Evolutionary conservation across 1,140 invertebrate genomes (phyloP), one percentile per base, ranked within the genome.

Genomic region (Vollenhovia emeryi): DNA sequence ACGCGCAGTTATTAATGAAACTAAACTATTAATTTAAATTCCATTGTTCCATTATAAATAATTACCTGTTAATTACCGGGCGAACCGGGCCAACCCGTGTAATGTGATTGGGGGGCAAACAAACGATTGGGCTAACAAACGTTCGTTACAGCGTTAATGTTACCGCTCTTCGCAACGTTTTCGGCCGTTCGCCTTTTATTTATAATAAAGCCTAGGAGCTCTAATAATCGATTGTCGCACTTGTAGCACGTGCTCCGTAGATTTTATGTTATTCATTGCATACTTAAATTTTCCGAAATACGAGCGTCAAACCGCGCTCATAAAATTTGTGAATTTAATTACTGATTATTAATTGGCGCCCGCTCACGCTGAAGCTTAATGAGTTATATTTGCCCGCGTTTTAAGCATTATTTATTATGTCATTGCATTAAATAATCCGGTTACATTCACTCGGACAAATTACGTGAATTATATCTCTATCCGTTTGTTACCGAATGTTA

Each of bases 11-110:
- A 94, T 95, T 94, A 94, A 95, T 94, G 94, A 94, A 93, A 94
- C 93, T 94, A 94, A 95, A 95, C 94, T 95, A 95, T 95, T 95
- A 94, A 95, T 95, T 94, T 93, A 94, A 94, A 94, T 94, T 94
- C 94, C 94, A 94, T 95, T 94, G 93, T 94, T 94, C 91, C 92
- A 94, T 94, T 95, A 94, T 93, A 94, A 95, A 94, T 95, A 94
- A 95, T 95, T 94, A 95, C 91, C 94, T 92, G 91, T 93, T 95
- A 94, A 94, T 95, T 94, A 93, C 91, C 84, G 86, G 87, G 87
- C 84, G 73, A 88, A 85, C 74, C 84, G 64, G 75, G 79, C 75
- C 71, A 66, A 52, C 74, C 48, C 48, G 55, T 90, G 86, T 90
- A 90, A 90, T 90, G 88, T 90, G 89, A 90, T 90, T 82, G 88